Conservation (phyloP, 2,888 invertebrate species). For the Tachystola acroxantha region DNA sequence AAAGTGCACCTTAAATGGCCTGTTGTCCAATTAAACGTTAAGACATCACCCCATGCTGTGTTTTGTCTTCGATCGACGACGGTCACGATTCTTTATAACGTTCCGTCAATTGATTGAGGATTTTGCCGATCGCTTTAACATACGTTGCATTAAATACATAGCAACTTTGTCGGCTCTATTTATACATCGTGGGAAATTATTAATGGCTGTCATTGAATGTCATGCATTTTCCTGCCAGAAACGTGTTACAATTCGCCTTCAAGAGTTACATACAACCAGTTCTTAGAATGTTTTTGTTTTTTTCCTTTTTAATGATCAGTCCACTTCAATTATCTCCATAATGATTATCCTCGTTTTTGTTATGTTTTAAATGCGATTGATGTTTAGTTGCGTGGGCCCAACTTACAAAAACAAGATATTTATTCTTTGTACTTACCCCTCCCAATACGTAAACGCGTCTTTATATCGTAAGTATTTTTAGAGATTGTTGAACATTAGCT, state of each 20-base stretch:
- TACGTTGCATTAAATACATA: too few species aligned
- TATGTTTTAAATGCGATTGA: conserved; percentile 15
- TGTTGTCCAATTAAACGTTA: conserved; percentile 43
- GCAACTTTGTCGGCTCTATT: too few species aligned
- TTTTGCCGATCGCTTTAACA: not conserved
- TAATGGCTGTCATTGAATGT: conserved; percentile 1
- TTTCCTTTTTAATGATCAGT: conserved; percentile 29
- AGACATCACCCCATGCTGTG: conserved; percentile 35
- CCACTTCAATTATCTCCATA: conserved; percentile 29
- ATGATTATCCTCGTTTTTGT: conserved; percentile 27
- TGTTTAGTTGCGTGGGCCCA: conserved; percentile 17
- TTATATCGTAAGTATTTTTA: too few species aligned
- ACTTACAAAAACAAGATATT: not conserved
- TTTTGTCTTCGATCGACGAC: conserved; percentile 34
- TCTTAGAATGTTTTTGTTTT: conserved; percentile 25
- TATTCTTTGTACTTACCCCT: too few species aligned
- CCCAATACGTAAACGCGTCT: too few species aligned
- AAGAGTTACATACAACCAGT: conserved; percentile 23
- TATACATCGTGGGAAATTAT: conserved; percentile 10
- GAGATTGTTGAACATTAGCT: too few species aligned
- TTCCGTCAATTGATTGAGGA: conserved; percentile 4
- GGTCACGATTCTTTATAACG: conserved; percentile 31
- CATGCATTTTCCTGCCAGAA: conserved; percentile 14
- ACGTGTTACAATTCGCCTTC: conserved; percentile 24
- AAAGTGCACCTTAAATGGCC: conserved; percentile 40